phyloP scores from a whole-genome alignment of 2,888 invertebrate species.

The Acanthosoma haemorrhoidale region DNA sequence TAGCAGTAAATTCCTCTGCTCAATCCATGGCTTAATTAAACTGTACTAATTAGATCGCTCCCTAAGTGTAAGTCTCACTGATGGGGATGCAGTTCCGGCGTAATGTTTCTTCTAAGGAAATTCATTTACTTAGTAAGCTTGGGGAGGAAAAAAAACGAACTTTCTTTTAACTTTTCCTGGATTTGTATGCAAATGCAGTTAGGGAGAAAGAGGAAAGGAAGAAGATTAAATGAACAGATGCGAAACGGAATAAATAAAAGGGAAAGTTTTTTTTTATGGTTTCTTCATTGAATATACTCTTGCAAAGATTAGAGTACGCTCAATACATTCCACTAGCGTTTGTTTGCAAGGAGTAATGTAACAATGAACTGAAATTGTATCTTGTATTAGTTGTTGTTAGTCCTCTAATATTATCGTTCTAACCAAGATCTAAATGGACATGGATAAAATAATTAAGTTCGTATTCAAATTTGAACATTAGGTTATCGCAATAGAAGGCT shows the following conservation, averaged over 20 bases:
- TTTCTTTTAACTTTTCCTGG: not conserved
- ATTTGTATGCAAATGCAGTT: not conserved
- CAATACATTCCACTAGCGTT: too few relatives aligned
- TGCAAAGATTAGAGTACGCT: too few relatives aligned
- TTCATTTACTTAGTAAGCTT: not conserved
- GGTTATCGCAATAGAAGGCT: too few relatives aligned
- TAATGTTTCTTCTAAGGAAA: not conserved
- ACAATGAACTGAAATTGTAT: too few relatives aligned
- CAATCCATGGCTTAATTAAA: constrained; percentile 3
- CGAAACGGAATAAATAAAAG: not conserved
- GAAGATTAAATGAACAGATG: not conserved
- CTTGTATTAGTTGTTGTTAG: too few relatives aligned
- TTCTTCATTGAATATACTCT: too few relatives aligned
- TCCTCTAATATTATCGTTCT: too few relatives aligned
- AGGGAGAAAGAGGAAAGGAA: not conserved
- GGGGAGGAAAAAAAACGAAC: not conserved
- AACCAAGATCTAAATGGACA: too few relatives aligned
- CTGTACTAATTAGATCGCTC: constrained; percentile 14
- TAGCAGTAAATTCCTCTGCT: not conserved
- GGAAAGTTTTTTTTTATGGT: not conserved
- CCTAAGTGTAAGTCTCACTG: not conserved
- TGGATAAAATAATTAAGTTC: too few relatives aligned
- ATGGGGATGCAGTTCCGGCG: not conserved
- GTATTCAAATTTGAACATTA: too few relatives aligned
- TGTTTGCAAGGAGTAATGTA: too few relatives aligned